Base-by-base conservation (phyloP, 2,113 vertebrate species). In the Melanerpes aurifrons region DNA sequence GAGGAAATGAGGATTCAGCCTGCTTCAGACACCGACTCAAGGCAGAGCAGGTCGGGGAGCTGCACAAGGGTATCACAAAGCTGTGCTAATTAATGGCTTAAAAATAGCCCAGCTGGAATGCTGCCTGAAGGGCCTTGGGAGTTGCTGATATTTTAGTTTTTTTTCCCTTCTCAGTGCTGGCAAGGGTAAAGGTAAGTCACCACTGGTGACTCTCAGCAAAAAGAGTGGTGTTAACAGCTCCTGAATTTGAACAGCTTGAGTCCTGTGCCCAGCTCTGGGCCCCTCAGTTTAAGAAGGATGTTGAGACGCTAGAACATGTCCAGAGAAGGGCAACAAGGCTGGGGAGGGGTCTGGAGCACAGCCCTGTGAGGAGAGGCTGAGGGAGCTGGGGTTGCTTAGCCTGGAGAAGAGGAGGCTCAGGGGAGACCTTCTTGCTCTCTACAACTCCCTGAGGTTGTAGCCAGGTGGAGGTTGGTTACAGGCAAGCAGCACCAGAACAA, bases 81-180 rank as follows among this genome's bases (percentile, higher is more conserved):
- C 56, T 37, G 50, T 18, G 24, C n/a, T 80, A 67, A 89, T 84
- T 72, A 91, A 70, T 73, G 72, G 35, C 22, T 77, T 92, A 62
- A 91, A 89, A 94, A 84, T 8, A 90, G 56, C 56, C 77, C 13
- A 18, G 45, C 79, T 74, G 82, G 79, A 93, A 67, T 3, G 12
- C 58, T 72, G 71, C 68, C 88, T 93, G 91, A 96, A 88, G 94
- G 84, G 94, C 40, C 88, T 95, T 95, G 95, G 92, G 92, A 96
- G 91, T 94, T 76, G 77, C 50, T 53, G 50, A 53, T 53, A 53
- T 13, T 53, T 53, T 53, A 24, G 84, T 10, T 40, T 40, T 40
- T 40, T 79, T 35, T 35, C 85, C 58, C 59, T 81, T 43, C 59
- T 86, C 88, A 82, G 59, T 35, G 47, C 83, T 82, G 87, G 48